A percentile compares a stretch with the other conserved stretches of the same genome.
These are phyloP conservation scores for Scaptomyza pallida DNA, from an alignment of 1,140 invertebrate genomes.

Conservation along the genomic window DNA sequence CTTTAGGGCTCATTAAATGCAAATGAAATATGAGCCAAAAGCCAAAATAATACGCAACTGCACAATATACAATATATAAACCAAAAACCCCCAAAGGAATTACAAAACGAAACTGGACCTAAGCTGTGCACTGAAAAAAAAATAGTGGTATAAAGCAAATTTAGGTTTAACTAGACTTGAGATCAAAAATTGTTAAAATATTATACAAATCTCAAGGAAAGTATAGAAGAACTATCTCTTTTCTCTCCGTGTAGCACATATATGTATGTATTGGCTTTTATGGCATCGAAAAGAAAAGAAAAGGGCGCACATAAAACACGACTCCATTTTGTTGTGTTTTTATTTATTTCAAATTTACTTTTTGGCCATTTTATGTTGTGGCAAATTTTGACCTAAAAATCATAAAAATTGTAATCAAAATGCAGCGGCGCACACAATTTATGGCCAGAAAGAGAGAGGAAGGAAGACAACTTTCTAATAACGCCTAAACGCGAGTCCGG, in stretches of 20 bases:
- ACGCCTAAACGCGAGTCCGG: conserved; percentile 69
- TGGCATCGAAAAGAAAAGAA: conserved; percentile 15
- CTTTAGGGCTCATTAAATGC: conserved; percentile 59
- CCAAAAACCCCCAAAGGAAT: conserved; percentile 9
- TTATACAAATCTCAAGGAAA: too few relatives aligned
- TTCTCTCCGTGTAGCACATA: conserved; percentile 1
- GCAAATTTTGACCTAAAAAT: conserved; percentile 83
- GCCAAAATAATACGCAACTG: conserved; percentile 64
- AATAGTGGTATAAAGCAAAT: too few relatives aligned
- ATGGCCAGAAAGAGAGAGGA: conserved; percentile 41
- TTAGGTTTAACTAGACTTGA: too few relatives aligned
- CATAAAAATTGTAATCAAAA: conserved; percentile 82
- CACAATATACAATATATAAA: too few relatives aligned
- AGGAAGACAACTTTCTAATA: conserved; percentile 59
- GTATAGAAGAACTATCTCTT: not conserved
- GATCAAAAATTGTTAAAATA: too few relatives aligned
- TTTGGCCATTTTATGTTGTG: conserved; percentile 74
- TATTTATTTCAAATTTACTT: conserved; percentile 82
- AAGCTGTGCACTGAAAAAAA: not conserved
- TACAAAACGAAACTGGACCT: conserved; percentile 2
- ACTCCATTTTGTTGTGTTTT: conserved; percentile 70
- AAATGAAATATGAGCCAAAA: conserved; percentile 58
- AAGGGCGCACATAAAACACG: conserved; percentile 60
- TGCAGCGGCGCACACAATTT: conserved; percentile 58
- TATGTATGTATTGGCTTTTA: conserved; percentile 27